A percentile compares a stretch with the other conserved stretches of the same genome.
These are phyloP conservation scores for Pocota personata DNA, from an alignment of 2,888 invertebrate genomes.

Conservation along the genomic window DNA sequence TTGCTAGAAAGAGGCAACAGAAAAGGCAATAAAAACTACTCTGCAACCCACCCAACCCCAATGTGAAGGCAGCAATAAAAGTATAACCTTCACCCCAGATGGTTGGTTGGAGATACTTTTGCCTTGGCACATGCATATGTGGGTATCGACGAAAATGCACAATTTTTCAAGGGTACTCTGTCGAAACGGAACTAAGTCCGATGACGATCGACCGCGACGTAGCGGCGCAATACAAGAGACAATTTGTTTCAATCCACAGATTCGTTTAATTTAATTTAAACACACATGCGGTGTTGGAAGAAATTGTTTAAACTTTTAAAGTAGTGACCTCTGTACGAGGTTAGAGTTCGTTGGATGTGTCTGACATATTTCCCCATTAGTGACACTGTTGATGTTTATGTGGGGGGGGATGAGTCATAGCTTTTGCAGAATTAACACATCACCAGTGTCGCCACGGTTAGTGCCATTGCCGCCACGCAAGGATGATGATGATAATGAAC, in stretches of 20 bases:
- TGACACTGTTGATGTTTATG: not conserved
- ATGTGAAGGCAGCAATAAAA: slow-evolving; percentile 65
- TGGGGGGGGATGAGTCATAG: slow-evolving; percentile 18
- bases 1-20: not conserved
- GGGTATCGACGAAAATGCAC: slow-evolving; percentile 66
- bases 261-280: slow-evolving; percentile 55
- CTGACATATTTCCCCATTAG: slow-evolving; percentile 4
- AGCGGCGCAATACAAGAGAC: slow-evolving; percentile 16
- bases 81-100: slow-evolving; percentile 72
- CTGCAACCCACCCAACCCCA: slow-evolving; percentile 56
- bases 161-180: slow-evolving; percentile 63
- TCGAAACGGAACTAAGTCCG: slow-evolving; percentile 48
- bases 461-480: slow-evolving; percentile 48
- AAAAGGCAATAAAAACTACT: slow-evolving; percentile 57
- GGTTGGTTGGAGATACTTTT: slow-evolving; percentile 50
- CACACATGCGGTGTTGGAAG: not conserved
- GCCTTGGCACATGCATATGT: slow-evolving; percentile 43
- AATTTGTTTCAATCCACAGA: slow-evolving; percentile 63
- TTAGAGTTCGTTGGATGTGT: slow-evolving; percentile 23
- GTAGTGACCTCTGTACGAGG: slow-evolving; percentile 44
- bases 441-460: slow-evolving; percentile 1
- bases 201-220: not conserved
- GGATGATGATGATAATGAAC: slow-evolving; percentile 61
- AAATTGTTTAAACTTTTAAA: slow-evolving; percentile 21
- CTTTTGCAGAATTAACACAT: slow-evolving; percentile 43